Evolutionary conservation across 2,113 vertebrate genomes (phyloP), one percentile per base, ranked within the genome.

Genomic region (Lagenorhynchus albirostris): DNA sequence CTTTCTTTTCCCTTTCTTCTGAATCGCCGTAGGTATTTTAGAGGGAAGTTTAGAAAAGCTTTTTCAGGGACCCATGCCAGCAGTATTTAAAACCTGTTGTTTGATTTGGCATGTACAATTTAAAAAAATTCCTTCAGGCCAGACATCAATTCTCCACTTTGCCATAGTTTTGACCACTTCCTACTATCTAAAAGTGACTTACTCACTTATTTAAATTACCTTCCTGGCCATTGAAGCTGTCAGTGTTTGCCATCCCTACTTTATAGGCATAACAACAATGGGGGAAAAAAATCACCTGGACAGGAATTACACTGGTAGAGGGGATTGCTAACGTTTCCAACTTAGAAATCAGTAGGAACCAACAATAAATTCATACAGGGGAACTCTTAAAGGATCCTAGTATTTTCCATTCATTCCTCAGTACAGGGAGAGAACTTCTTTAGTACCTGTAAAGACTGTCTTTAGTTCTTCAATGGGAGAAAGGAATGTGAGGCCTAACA

Each of bases 401-500:
- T 31, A 82, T 95, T 89, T 95, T 91, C 68, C 36, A 88, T 85
- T 93, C 83, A 81, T 92, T 92, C 53, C 17, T 81, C 68, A 26
- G 55, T 60, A 87, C 6, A 77, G 25, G 31, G 80, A 94, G 55
- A 67, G 74, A 92, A 88, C 21, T 91, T 92, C 55, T 67, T 55
- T 18, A 71, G 26, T 83, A 63, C 83, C n/a, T 94, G 65, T 55
- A n/a, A 90, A 92, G 44, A 87, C 41, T 89, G 26, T 60, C 68
- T 94, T 89, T n/a, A 92, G 90, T 88, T 29, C 60, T 87, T 95
- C 91, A 94, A 85, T 82, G 93, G 44, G 65, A 79, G 36, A 91
- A 89, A 89, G 71, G 91, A 96, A 97, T 96, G 80, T 84, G 90
- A 96, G 80, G 29, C 65, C 81, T 96, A 91, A 85, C 41, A 95